Evolutionary conservation across 2,113 vertebrate genomes (phyloP), one percentile per base, ranked within the genome.

Genomic region (Thomomys bottae): DNA sequence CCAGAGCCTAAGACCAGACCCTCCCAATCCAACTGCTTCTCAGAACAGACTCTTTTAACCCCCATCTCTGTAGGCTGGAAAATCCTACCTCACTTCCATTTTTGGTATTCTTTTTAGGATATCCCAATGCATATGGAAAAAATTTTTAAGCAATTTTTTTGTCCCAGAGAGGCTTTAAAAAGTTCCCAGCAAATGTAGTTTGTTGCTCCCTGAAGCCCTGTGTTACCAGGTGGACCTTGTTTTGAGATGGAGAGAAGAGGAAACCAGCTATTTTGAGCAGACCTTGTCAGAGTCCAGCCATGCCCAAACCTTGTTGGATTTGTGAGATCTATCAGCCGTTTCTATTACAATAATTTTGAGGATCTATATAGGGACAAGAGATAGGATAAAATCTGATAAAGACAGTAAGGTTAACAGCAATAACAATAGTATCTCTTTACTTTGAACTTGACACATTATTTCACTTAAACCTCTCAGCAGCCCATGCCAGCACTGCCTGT

Each of bases 151-250:
- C 79, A 66, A 28, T 72, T 79, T 73, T 79, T 73, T 73, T 81
- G 80, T 23, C 70, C 26, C 42, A 88, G n/a, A 42, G 38, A 45
- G 30, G 79, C n/a, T 81, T 91, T 26, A n/a, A 75, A 91, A 94
- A 75, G 8, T 26, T 70, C 70, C 66, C 54, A 42, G 77, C 8
- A 84, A 45, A 38, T 70, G 70, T 75, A 67, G 36, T 80, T 73
- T 71, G 54, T 71, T 21, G 40, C 36, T 84, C 40, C 63, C n/a
- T 28, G 73, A 87, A 64, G 77, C 59, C 71, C 42, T 1, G 4
- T 88, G 34, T 87, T 73, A 57, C 80, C 4, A 8, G 87, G 45
- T 78, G 89, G 38, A 63, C 63, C 40, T 67, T 82, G 23, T 84
- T 91, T 70, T 86, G 76, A 78, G 59, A 82, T 61, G 38, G 54